Conservation (phyloP, 2,113 vertebrate genomes). For the Vulpes vulpes region DNA sequence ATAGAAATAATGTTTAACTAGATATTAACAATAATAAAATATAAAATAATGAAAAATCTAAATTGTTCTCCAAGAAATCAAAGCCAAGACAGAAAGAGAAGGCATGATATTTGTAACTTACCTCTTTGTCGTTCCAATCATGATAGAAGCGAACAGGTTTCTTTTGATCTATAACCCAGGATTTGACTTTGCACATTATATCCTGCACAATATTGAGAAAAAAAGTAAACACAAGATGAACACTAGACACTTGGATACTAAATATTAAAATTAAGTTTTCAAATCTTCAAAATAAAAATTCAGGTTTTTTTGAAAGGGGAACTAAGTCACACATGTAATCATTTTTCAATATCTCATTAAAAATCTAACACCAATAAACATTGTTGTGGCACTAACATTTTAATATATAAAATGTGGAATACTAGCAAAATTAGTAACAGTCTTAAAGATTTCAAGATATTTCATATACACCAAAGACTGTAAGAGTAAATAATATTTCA, state of each 20-base stretch:
- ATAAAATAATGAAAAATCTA: constrained; percentile 54
- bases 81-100: constrained; percentile 65
- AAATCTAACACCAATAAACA: constrained; percentile 63
- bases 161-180: constrained; percentile 97
- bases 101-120: constrained; percentile 85
- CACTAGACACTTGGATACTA: constrained; percentile 88
- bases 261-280: constrained; percentile 86
- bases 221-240: constrained; percentile 92
- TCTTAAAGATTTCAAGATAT: constrained; percentile 76
- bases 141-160: constrained; percentile 95
- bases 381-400: constrained; percentile 69
- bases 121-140: constrained; percentile 98
- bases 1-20: constrained; percentile 54
- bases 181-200: constrained; percentile 98
- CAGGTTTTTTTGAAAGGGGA: constrained; percentile 57
- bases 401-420: constrained; percentile 53
- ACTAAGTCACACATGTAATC: constrained; percentile 65
- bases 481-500: constrained; percentile 80
- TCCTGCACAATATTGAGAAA: constrained; percentile 94
- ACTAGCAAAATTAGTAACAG: constrained; percentile 73
- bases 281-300: constrained; percentile 80
- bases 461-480: constrained; percentile 75
- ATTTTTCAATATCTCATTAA: constrained; percentile 72
- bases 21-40: constrained; percentile 8
- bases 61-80: constrained; percentile 62